Conservation (phyloP, 2,888 invertebrate genomes). For the Ectropis crepuscularia region DNA sequence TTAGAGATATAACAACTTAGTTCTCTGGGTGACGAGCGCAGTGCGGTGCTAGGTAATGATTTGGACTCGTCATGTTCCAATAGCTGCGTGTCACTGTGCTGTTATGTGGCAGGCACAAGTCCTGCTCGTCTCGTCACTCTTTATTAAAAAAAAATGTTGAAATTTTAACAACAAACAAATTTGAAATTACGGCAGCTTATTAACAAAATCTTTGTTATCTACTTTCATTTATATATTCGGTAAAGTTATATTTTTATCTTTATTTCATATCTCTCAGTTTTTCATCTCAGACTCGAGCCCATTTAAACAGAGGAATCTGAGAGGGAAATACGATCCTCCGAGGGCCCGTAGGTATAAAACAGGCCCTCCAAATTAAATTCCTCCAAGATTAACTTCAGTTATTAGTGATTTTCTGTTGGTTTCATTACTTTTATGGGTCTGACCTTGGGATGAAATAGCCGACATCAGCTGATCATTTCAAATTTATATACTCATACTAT, state of each 20-base stretch:
- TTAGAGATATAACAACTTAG: no score
- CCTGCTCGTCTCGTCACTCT: no score
- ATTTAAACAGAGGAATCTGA: conserved; percentile 30
- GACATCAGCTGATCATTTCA: not conserved
- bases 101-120: no score
- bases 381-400: conserved; percentile 37
- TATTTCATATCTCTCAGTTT: not conserved
- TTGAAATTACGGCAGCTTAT: no score
- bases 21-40: no score
- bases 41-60: no score
- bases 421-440: conserved; percentile 26
- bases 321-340: conserved; percentile 27
- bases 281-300: conserved; percentile 11
- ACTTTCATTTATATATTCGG: not conserved
- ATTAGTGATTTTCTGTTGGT: conserved; percentile 35
- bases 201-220: not conserved
- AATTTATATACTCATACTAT: no score
- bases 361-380: conserved; percentile 41
- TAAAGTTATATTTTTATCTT: not conserved
- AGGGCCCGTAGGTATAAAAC: conserved; percentile 22
- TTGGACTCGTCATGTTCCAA: no score
- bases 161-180: no score
- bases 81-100: no score
- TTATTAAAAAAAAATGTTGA: no score
- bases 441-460: conserved; percentile 10